Evolutionary conservation across 2,888 invertebrate genomes (phyloP), one percentile per base, ranked within the genome.

Genomic region (Plagiodera versicolora): DNA sequence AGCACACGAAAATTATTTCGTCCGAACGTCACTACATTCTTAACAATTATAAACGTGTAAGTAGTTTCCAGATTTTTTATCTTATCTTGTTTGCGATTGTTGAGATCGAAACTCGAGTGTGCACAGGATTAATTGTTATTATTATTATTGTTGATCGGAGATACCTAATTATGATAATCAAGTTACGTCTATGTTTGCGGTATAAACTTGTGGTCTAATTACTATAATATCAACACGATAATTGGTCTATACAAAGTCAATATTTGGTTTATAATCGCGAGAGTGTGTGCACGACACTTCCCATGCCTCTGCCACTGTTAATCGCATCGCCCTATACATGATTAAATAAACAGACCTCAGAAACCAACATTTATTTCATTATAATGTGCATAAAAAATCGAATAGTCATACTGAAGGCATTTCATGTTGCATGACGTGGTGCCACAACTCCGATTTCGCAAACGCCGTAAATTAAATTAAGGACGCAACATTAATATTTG

Each of bases 71-170:
- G 11, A 39, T 44, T 49, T 50, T 58, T 58, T 58, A 61, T 61
- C 61, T 61, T 55, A 61, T 61, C 61, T 58, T 47, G 52, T 58
- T 58, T 52, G 47, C 30, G 47, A 52, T 14, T 52, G 20, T 58
- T 45, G 46, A 52, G 46, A 52, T 47, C 20, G 32, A 11, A 16
- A 30, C 46, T 46, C 14, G 19, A 44, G 59, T 54, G 32, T 55
- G 54, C 53, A 49, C 47, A 48, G 32, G 30, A 35, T 35, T 56
- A 56, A 56, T 47, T n/a, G 14, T 39, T 3, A 39, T 39, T 39
- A 24, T 45, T 53, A 24, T 24, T 53, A 24, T 30, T 35, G 16
- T 45, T 30, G 35, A 53, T 24, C 53, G 44, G 1, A 17, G 19
- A 24, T 16, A 4, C 52, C 44, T 39, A 39, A 39, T 39, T 14